Evolutionary conservation across 2,113 vertebrate species (phyloP).

Genomic region (Ictalurus furcatus): DNA sequence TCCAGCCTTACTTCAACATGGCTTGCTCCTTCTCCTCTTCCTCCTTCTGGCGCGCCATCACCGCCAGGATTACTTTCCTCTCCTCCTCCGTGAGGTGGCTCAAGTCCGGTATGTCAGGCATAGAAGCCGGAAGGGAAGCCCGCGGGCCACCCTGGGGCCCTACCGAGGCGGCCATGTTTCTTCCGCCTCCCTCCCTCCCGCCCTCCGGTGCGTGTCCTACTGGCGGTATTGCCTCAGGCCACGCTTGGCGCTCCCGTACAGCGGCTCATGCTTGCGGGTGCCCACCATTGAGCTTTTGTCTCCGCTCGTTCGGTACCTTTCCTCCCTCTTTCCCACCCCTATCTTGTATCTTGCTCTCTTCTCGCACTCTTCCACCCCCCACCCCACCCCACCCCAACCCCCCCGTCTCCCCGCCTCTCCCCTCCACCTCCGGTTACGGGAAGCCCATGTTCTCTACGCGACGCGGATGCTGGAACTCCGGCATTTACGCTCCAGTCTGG

Average conservation of each 20-base stretch:
- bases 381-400: slow-evolving; percentile 50
- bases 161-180: slow-evolving; percentile 89
- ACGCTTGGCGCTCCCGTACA: slow-evolving; percentile 73
- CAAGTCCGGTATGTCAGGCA: slow-evolving; percentile 95
- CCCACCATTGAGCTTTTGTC: slow-evolving; percentile 74
- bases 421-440: slow-evolving; percentile 69
- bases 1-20: slow-evolving; percentile 94
- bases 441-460: slow-evolving; percentile 77
- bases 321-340: slow-evolving; percentile 31
- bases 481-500: slow-evolving; percentile 54
- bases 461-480: slow-evolving; percentile 54
- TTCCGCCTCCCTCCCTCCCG: slow-evolving; percentile 64
- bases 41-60: slow-evolving; percentile 97
- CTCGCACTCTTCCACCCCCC: slow-evolving; percentile 22
- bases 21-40: slow-evolving; percentile 97
- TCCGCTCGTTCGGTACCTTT: slow-evolving; percentile 62
- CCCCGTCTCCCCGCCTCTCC: slow-evolving; percentile 66
- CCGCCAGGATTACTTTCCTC: slow-evolving; percentile 95
- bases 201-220: slow-evolving; percentile 70
- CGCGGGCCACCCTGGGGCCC: slow-evolving; percentile 92
- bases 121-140: slow-evolving; percentile 88
- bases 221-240: slow-evolving; percentile 76
- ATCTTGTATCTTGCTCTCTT: slow-evolving; percentile 52
- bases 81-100: slow-evolving; percentile 99
- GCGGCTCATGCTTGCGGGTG: slow-evolving; percentile 81